Percentiles rank a stretch among this genome's conserved stretches.
Conservation (phyloP, 2,888 invertebrate species). For the Abrostola triplasia region DNA sequence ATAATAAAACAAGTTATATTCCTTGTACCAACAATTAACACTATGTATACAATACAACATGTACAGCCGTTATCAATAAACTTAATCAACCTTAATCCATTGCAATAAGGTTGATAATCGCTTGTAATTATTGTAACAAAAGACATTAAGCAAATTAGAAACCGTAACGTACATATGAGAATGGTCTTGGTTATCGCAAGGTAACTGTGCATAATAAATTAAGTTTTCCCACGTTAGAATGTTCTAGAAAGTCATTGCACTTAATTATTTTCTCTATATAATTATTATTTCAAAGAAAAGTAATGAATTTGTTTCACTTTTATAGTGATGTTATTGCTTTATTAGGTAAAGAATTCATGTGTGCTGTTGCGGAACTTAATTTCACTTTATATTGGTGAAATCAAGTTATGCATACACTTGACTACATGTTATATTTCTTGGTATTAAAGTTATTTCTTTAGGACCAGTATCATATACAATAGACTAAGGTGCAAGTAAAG, state of each 20-base stretch:
- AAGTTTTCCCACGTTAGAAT: conserved; percentile 56
- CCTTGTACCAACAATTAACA: conserved; percentile 17
- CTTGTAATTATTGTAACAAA: conserved; percentile 46
- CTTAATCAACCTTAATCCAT: neutral
- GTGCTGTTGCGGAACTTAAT: too few relatives aligned
- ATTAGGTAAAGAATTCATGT: too few relatives aligned
- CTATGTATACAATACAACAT: conserved; percentile 14
- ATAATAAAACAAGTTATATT: conserved; percentile 12
- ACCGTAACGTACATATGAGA: conserved; percentile 63
- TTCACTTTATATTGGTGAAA: too few relatives aligned
- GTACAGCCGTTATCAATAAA: conserved; percentile 3
- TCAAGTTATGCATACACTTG: too few relatives aligned
- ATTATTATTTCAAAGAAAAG: conserved; percentile 30
- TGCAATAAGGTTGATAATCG: conserved; percentile 24
- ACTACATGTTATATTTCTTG: too few relatives aligned
- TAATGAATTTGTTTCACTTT: conserved; percentile 9
- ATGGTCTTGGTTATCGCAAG: conserved; percentile 45
- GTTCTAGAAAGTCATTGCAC: conserved; percentile 57
- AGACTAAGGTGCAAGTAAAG: too few relatives aligned
- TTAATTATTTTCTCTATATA: conserved; percentile 32
- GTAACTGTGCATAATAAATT: conserved; percentile 52
- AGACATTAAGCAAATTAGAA: conserved; percentile 65
- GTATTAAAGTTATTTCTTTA: too few relatives aligned
- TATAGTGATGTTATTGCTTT: conserved; percentile 4
- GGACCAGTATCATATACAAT: too few relatives aligned